phyloP scores from a whole-genome alignment of 1,140 invertebrate species.

The Leptinotarsa texana region DNA sequence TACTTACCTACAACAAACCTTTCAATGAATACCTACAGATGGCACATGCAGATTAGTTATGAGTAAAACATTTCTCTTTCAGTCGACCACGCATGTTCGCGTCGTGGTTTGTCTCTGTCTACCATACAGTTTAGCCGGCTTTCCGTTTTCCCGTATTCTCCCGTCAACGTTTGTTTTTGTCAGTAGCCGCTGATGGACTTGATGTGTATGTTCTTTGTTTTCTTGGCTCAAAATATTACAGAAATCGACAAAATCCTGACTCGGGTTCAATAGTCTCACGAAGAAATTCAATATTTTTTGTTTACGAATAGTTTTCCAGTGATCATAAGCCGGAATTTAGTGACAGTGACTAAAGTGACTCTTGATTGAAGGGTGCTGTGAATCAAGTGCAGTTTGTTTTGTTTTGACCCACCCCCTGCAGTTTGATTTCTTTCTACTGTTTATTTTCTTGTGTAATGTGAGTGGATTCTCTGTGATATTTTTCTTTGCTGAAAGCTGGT shows the following conservation, averaged over 20 bases:
- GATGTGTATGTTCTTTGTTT: conserved; percentile 11
- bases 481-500: background rate
- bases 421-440: conserved; percentile 1
- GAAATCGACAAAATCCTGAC: conserved; percentile 11
- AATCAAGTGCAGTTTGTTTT: conserved; percentile 10
- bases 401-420: conserved; percentile 16
- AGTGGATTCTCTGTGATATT: conserved; percentile 1
- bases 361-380: background rate
- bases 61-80: background rate
- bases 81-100: background rate
- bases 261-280: background rate
- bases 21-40: background rate
- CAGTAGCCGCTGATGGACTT: conserved; percentile 7
- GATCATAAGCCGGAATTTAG: conserved; percentile 5
- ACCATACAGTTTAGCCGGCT: background rate
- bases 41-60: background rate
- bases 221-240: conserved; percentile 1
- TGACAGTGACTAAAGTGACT: background rate
- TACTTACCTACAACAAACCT: background rate
- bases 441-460: background rate
- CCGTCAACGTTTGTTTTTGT: conserved; percentile 21
- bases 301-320: background rate
- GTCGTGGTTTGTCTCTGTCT: background rate
- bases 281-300: background rate
- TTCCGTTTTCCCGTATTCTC: background rate